Conservation (phyloP, 2,888 invertebrate species). For the Apotomis betuletana region DNA sequence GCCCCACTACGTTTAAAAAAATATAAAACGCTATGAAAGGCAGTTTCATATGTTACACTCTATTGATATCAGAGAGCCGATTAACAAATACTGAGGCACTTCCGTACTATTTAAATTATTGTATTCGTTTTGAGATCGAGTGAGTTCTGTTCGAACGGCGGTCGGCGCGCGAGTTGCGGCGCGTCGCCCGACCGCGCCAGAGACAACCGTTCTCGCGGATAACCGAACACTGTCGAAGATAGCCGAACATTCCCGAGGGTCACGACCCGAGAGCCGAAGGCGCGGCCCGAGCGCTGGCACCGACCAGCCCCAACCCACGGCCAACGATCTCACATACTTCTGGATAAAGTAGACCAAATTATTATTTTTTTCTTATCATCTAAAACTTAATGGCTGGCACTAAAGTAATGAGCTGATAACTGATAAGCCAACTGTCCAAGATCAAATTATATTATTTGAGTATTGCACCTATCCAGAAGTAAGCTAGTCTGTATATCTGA, state of each 20-base stretch:
- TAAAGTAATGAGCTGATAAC: not conserved
- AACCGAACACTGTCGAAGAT: conserved; percentile 41
- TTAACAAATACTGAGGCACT: conserved; percentile 71
- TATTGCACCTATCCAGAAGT: not conserved
- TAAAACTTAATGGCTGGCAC: not conserved
- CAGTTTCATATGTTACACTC: conserved; percentile 68
- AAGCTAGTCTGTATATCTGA: not conserved
- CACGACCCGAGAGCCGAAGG: not conserved
- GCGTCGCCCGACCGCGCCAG: conserved; percentile 31
- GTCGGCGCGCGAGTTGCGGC: conserved; percentile 3
- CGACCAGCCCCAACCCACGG: conserved; percentile 49
- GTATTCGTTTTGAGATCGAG: conserved; percentile 27
- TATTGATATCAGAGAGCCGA: conserved; percentile 69
- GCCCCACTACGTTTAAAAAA: conserved; percentile 70
- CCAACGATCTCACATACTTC: conserved; percentile 14
- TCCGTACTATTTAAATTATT: conserved; percentile 58
- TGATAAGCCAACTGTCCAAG: not conserved
- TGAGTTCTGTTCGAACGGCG: conserved; percentile 19
- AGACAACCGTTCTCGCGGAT: not conserved
- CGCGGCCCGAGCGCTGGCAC: conserved; percentile 15
- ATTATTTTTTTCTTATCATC: too few species aligned
- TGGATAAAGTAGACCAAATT: not conserved
- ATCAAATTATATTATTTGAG: not conserved
- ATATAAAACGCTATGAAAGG: conserved; percentile 79
- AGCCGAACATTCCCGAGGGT: not conserved